Conservation (phyloP, 2,113 vertebrate genomes). For the Geococcyx californianus region DNA sequence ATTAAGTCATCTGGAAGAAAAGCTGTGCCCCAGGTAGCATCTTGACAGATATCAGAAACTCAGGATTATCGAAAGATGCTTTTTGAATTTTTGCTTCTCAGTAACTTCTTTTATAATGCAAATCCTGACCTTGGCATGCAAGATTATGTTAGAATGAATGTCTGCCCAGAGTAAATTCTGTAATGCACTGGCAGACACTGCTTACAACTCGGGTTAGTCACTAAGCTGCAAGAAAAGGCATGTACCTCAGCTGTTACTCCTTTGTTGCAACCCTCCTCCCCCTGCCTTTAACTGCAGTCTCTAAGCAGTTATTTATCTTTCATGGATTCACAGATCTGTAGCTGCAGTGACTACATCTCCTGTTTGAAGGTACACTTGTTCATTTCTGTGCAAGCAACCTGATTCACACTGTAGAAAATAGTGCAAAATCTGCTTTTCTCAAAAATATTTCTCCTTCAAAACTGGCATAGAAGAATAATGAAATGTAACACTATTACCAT, state of each 20-base stretch:
- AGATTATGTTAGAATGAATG: background rate
- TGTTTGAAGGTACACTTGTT: background rate
- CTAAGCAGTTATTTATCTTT: background rate
- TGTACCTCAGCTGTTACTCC: background rate
- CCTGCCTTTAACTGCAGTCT: background rate
- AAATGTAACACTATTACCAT: background rate
- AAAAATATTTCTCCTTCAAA: background rate
- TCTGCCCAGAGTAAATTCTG: background rate
- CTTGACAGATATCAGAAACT: background rate
- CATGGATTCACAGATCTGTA: background rate
- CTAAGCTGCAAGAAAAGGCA: background rate
- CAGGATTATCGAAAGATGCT: background rate
- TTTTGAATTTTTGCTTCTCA: background rate
- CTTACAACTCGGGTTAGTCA: background rate
- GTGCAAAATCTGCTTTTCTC: background rate
- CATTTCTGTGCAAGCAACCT: background rate
- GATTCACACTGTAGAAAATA: background rate
- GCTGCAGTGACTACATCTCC: background rate
- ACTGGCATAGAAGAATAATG: background rate
- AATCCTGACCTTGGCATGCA: background rate
- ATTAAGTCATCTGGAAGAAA: background rate
- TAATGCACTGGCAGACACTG: background rate
- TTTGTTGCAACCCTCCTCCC: constrained; percentile 1
- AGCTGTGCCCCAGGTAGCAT: background rate
- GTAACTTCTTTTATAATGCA: background rate